phyloP scores from a whole-genome alignment of 2,797 vertebrate genomes.

The Euphonia xanthogaster region DNA sequence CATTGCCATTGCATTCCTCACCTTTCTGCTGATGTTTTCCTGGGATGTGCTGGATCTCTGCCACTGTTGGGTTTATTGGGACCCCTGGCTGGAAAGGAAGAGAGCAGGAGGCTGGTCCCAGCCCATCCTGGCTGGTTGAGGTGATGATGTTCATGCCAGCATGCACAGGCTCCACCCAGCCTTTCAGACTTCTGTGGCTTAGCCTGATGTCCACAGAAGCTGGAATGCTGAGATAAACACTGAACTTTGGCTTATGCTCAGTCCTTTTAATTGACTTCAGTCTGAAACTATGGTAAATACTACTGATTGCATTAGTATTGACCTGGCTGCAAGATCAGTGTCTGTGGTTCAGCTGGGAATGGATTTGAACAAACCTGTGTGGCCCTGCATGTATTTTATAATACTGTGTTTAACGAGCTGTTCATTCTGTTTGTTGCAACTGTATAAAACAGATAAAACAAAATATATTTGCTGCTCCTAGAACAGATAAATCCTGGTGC shows the following conservation, averaged over 20 bases:
- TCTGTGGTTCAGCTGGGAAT: not conserved
- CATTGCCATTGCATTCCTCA: accelerated
- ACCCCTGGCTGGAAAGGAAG: not conserved
- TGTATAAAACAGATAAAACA: not conserved
- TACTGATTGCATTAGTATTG: not conserved
- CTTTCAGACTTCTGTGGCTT: not conserved
- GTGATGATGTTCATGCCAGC: accelerated
- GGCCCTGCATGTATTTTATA: not conserved
- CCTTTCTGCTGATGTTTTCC: not conserved
- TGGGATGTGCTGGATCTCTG: not conserved
- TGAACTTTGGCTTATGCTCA: not conserved
- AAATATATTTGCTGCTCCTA: not conserved
- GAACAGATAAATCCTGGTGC: not conserved
- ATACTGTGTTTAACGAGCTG: not conserved
- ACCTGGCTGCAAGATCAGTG: not conserved
- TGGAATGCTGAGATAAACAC: not conserved
- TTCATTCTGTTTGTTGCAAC: not conserved
- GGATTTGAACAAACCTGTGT: not conserved
- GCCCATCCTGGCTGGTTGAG: not conserved
- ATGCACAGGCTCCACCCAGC: not conserved
- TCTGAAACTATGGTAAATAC: not conserved
- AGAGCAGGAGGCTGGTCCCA: not conserved
- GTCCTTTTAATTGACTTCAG: not conserved
- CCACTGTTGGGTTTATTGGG: accelerated
- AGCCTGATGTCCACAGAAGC: not conserved